Evolutionary conservation across 64 coral and sea anemone species (phyloP), one percentile per base, ranked within the genome.

Genomic region (Porites australiensis): DNA sequence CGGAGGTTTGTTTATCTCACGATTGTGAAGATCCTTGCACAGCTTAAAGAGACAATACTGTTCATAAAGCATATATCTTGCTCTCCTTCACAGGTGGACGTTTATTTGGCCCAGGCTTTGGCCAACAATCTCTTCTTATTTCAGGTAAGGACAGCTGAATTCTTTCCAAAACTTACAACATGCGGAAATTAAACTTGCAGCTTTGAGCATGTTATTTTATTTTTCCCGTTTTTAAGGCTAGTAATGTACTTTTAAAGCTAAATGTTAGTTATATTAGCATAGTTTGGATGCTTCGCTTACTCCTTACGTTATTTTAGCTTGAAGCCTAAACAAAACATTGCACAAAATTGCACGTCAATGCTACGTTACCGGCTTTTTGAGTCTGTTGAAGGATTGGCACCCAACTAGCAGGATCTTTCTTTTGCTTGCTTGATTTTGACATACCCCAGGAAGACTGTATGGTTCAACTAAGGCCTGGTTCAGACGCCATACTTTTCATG

Each of bases 81-180:
- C 43, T 77, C 50, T 89, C 13, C 44, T 78, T 61, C 19, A 8
- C 50, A 98, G 96, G 87, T 98, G 19, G 96, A 98, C 75, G 96
- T 98, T 64, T 98, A 93, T 88, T 91, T 98, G 75, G 96, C 94
- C 21, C 90, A 98, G 86, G 79, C 89, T 72, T 95, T 98, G 68
- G 90, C 80, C 55, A 87, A 98, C 45, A 98, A 95, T 8, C 74
- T 98, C 3, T 98, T 95, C 76, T 66, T 98, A 57, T 98, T 98
- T 61, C 96, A 95, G 90, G 96, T 93, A 90, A 72, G 27, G 54
- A 57, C 7, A 57, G 7, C 54, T 57, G 54, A 57, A 57, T 57
- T 57, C 13, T 5, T 49, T 61, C 46, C 16, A 5, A 3, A 2
- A 47, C 3, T 46, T 22, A 22, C 1, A 57, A 14, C 13, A 78